Conservation (phyloP, 2,797 vertebrate species). For the Oryzias sinensis region DNA sequence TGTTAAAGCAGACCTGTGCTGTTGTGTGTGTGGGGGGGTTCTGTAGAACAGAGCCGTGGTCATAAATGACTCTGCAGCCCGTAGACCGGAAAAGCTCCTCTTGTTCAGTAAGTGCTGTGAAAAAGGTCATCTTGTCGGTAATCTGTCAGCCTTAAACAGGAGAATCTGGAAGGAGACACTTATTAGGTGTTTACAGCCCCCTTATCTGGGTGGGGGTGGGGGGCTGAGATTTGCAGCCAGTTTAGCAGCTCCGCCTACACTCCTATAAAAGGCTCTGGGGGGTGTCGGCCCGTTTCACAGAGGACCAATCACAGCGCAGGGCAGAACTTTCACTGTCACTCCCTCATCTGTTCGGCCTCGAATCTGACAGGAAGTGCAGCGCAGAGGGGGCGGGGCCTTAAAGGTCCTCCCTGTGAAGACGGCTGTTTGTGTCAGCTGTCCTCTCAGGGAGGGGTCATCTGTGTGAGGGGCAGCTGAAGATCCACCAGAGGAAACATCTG, state of each 20-base stretch:
- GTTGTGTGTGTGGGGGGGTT: too few relatives aligned
- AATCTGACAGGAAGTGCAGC: conserved; percentile 44
- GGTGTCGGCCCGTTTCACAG: conserved; percentile 55
- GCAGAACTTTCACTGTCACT: too few relatives aligned
- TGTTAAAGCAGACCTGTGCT: too few relatives aligned
- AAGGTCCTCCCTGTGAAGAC: too few relatives aligned
- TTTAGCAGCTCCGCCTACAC: conserved; percentile 6
- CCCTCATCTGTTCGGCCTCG: not conserved
- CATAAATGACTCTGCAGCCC: too few relatives aligned
- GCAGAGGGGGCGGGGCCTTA: conserved; percentile 12
- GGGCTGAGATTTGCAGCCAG: conserved; percentile 44
- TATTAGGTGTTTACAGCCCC: conserved; percentile 21
- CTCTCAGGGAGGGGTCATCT: too few relatives aligned
- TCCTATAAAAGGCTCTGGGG: conserved; percentile 15
- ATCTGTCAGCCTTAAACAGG: conserved; percentile 29
- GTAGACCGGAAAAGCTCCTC: not conserved
- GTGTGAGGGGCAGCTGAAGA: too few relatives aligned
- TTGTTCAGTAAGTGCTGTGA: not conserved
- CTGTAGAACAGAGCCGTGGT: too few relatives aligned
- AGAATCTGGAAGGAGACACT: conserved; percentile 30
- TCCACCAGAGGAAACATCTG: too few relatives aligned
- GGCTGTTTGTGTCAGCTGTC: too few relatives aligned
- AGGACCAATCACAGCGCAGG: not conserved
- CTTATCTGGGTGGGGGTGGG: conserved; percentile 15
- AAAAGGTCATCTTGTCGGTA: conserved; percentile 20